Conservation (phyloP, 2,888 invertebrate species). For the Lypha dubia region DNA sequence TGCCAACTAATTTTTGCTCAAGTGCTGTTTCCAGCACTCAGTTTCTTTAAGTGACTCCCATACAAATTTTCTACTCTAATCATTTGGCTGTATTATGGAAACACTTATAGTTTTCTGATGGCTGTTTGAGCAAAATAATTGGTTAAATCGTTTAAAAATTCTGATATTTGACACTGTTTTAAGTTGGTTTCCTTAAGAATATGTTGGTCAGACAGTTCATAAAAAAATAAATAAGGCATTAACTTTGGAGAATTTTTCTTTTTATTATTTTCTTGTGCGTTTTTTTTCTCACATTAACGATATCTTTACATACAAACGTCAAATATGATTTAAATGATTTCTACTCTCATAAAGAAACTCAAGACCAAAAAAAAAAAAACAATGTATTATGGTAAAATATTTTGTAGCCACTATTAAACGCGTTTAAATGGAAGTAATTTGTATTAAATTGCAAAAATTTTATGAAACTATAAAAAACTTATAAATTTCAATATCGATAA, state of each 20-base stretch:
- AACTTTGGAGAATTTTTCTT: background rate
- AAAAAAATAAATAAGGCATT: background rate
- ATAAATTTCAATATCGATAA: constrained; percentile 48
- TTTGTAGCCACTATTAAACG: constrained; percentile 56
- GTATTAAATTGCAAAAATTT: constrained; percentile 50
- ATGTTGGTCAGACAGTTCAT: too few relatives aligned
- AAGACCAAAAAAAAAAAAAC: constrained; percentile 18
- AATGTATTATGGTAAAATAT: constrained; percentile 43
- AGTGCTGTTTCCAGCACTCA: too few relatives aligned
- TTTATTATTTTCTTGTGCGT: too few relatives aligned
- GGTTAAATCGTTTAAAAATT: too few relatives aligned
- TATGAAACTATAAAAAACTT: constrained; percentile 28
- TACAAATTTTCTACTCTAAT: too few relatives aligned
- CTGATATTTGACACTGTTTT: too few relatives aligned
- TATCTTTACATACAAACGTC: background rate
- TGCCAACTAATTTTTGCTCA: too few relatives aligned
- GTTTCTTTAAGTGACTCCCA: too few relatives aligned
- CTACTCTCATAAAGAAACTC: constrained; percentile 43
- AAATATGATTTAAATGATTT: constrained; percentile 32
- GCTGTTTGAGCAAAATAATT: too few relatives aligned
- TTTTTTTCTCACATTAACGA: constrained; percentile 13
- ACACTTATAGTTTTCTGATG: too few relatives aligned
- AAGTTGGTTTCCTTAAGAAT: too few relatives aligned
- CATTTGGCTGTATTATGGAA: too few relatives aligned
- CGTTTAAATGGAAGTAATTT: constrained; percentile 65